Conservation (phyloP, 2,113 vertebrate genomes). For the Grallaria varia region DNA sequence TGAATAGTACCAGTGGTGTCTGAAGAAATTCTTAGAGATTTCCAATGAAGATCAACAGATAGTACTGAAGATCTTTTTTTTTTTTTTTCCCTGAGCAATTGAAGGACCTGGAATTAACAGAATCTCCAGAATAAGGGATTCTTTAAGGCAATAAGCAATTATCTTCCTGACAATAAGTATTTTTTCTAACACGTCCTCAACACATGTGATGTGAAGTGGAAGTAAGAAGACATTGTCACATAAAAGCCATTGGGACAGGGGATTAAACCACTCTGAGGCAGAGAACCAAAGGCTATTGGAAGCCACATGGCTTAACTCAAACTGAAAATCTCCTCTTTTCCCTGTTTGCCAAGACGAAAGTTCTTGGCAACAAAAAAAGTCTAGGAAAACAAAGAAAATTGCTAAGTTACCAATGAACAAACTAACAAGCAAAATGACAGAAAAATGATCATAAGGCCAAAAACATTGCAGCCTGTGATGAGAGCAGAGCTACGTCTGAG, state of each 20-base stretch:
- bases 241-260: background rate
- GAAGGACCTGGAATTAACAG: background rate
- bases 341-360: constrained; percentile 48
- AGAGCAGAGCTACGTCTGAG: constrained; percentile 35
- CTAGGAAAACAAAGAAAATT: constrained; percentile 65
- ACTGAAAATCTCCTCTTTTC: constrained; percentile 29
- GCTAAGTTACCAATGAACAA: constrained; percentile 68
- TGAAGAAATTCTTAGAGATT: background rate
- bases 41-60: background rate
- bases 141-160: background rate
- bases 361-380: constrained; percentile 55
- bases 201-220: background rate
- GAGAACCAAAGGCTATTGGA: background rate
- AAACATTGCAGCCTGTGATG: constrained; percentile 47
- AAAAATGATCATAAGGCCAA: constrained; percentile 46
- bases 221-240: background rate
- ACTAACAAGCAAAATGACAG: constrained; percentile 64
- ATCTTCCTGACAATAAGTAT: background rate
- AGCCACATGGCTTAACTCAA: constrained; percentile 55
- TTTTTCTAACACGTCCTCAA: background rate
- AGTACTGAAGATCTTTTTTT: background rate
- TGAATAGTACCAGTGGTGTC: background rate
- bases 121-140: background rate
- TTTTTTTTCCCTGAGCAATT: background rate
- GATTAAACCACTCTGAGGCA: background rate